Percentiles rank a stretch among this genome's conserved stretches.
Evolutionary conservation across 2,888 invertebrate genomes (phyloP).

Genomic region (Hanleya hanleyi): DNA sequence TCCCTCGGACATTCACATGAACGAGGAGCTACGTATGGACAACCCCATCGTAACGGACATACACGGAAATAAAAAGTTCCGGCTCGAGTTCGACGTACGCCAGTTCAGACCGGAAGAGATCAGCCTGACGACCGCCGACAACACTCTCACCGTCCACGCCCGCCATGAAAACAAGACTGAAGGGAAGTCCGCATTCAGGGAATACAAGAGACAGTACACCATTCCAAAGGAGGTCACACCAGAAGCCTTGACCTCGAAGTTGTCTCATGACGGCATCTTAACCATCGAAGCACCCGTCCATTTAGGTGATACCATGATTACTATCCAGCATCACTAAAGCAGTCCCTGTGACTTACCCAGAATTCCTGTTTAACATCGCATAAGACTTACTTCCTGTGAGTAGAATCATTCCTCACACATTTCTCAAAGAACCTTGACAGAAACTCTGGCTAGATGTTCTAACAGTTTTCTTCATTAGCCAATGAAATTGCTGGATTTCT

Average conservation of each 20-base stretch:
- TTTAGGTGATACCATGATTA: conserved; percentile 83
- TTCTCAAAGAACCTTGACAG: too few species aligned
- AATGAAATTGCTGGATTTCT: too few species aligned
- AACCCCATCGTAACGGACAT: conserved; percentile 54
- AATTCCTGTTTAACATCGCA: too few species aligned
- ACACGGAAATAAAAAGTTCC: conserved; percentile 89
- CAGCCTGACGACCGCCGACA: conserved; percentile 98
- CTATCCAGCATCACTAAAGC: conserved; percentile 77
- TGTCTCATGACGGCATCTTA: conserved; percentile 96
- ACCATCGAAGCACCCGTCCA: conserved; percentile 95
- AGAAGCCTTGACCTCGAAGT: conserved; percentile 94
- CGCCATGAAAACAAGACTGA: conserved; percentile 99
- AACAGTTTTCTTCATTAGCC: too few species aligned
- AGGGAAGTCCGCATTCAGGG: conserved; percentile 96
- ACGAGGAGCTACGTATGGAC: conserved; percentile 59
- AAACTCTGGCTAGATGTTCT: too few species aligned
- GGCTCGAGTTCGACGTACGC: conserved; percentile 96
- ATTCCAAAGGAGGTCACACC: conserved; percentile 97
- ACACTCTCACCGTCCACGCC: conserved; percentile 93
- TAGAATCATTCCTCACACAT: too few species aligned
- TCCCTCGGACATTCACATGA: conserved; percentile 1
- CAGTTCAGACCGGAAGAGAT: conserved; percentile 97
- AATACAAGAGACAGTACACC: conserved; percentile 98
- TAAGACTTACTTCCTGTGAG: too few species aligned
- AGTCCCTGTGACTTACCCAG: too few species aligned